Base-by-base conservation (phyloP, 1,140 invertebrate species). In the Triops cancriformis region DNA sequence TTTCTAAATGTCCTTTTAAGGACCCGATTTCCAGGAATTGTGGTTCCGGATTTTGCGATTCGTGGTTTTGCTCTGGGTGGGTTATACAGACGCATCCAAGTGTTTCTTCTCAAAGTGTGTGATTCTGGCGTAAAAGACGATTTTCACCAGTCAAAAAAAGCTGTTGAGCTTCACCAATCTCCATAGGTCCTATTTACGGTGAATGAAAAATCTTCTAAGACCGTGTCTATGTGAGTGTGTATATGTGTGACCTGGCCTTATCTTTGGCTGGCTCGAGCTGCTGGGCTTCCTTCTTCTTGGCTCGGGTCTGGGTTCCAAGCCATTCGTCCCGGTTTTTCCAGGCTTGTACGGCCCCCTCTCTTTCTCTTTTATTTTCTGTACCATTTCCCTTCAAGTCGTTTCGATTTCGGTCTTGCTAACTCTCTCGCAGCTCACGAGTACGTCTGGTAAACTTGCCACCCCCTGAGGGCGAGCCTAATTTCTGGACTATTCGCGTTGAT, bases 1-100 rank as follows among this genome's bases (percentile, higher is more conserved):
- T 64, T 64, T 64, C 51, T 64, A 64, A 64, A 64, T 64, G 23
- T 64, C 51, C 51, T 64, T 64, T 64, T 64, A 64, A 64, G 51
- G 51, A n/a, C 51, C 23, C 51, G 51, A 64, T 64, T 64, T 64
- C 51, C 51, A 64, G 51, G 51, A 64, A 64, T 23, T 64, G 51
- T 64, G 51, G 51, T 14, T 23, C 2, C n/a, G 23, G 7, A 64
- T n/a, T 64, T 23, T 64, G 51, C 23, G 18, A 64, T n/a, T 64
- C 23, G 51, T 64, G 51, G 51, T 64, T 64, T 7, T 7, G 31
- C 31, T 37, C 31, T 37, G 31, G 31, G 10, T 64, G 6, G 7
- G 23, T 23, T 14, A 3, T 23, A 64, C 14, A 64, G 51, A 64
- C 5, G 6, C 18, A 64, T 64, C 31, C 7, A 37, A 10, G 51